Evolutionary conservation across 2,888 invertebrate species (phyloP), one percentile per base, ranked within the genome.

Genomic region (Troglohyphantes excavatus): DNA sequence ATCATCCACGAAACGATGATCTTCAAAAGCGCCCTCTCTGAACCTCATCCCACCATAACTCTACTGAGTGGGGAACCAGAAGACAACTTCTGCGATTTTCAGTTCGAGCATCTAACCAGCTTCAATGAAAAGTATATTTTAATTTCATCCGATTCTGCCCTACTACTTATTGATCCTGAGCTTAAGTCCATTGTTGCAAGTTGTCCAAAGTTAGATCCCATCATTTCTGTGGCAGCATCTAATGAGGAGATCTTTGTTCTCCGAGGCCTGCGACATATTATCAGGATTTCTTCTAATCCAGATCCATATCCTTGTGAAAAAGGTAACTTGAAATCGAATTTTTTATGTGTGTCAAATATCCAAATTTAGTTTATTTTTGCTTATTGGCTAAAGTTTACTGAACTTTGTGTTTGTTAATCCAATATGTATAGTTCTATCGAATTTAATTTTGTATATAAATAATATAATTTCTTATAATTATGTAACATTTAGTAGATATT

Each of bases 1-100:
- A 95, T 95, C 91, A 98, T 98, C n/a, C 95, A 95, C 82, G 96
- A 96, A 94, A 98, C 98, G 0, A 94, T 97, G 68, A 95, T 98
- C 27, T 97, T 97, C 93, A 97, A 97, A 94, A 97, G 93, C 68
- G 91, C 93, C 11, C 39, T 93, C 1, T 85, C 81, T 21, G 91
- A 92, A 9, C 68, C 92, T 5, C 92, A 92, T 89, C 83, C 91
- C 94, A 93, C 65, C 2, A 81, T 88, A 23, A 9, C 61, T 23
- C 21, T 83, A 2, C 11, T 53, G 2, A 53, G 29, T 5, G 26
- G 27, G 13, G 27, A 19, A 7, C 17, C 43, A 26, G 19, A n/a
- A 39, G 2, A 11, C 26, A 70, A 63, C 33, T 75, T 72, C 11
- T 23, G 29, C n/a, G 95, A 96, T 92, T 95, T 94, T 83, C 95